phyloP scores from a whole-genome alignment of 64 coral and sea anemone species.

The Stylophora pistillata region DNA sequence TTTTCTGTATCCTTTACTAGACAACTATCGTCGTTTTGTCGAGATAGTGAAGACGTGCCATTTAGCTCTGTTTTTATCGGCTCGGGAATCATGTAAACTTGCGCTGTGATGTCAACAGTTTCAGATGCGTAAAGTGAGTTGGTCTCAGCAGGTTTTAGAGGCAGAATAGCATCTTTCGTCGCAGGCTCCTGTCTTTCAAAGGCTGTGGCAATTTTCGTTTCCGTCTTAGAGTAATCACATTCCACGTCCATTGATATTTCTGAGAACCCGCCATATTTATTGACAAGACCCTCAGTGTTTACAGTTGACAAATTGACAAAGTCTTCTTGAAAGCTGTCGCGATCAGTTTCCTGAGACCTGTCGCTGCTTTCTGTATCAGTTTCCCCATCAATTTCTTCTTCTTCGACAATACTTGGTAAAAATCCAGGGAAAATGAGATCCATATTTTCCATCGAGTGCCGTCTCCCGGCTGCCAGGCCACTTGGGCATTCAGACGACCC shows the following conservation, averaged over 20 bases:
- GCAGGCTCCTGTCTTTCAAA: not conserved
- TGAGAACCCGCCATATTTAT: not conserved
- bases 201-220: not conserved
- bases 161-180: not conserved
- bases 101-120: not conserved
- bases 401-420: conserved; percentile 81
- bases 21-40: not conserved
- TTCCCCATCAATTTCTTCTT: conserved; percentile 64
- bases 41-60: not conserved
- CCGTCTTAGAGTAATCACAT: not conserved
- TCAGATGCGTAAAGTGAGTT: not conserved
- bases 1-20: not conserved
- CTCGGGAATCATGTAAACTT: not conserved
- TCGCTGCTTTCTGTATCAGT: conserved; percentile 28
- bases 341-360: not conserved
- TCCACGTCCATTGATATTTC: not conserved
- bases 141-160: not conserved
- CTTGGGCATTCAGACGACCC: conserved; percentile 1
- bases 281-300: not conserved
- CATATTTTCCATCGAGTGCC: conserved; percentile 94
- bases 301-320: not conserved
- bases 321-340: not conserved
- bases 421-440: conserved; percentile 81
- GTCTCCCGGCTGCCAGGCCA: conserved; percentile 24
- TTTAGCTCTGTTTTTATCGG: not conserved